A percentile compares a stretch with the other conserved stretches of the same genome.
Conservation (phyloP, 2,797 vertebrate genomes). For the Urocyon cinereoargenteus region DNA sequence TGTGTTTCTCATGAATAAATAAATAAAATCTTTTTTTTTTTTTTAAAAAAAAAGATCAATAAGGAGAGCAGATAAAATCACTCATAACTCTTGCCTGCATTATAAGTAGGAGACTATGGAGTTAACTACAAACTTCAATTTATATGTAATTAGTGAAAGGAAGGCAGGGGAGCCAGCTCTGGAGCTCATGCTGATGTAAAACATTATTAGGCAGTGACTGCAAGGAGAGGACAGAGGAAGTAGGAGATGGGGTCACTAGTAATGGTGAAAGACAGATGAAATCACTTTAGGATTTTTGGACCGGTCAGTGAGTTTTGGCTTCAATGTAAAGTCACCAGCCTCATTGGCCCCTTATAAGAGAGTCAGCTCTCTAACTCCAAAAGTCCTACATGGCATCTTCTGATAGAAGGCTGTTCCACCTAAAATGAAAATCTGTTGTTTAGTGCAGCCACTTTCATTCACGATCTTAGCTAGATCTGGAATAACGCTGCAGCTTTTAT, state of each 20-base stretch:
- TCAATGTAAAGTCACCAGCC: not conserved
- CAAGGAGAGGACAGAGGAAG: not conserved
- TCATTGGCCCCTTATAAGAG: not conserved
- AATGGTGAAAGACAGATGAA: not conserved
- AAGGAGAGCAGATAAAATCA: not conserved
- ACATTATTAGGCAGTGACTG: not conserved
- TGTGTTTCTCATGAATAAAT: too few relatives aligned
- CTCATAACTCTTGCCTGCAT: not conserved
- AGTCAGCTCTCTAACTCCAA: not conserved
- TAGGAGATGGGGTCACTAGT: not conserved
- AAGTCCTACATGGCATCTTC: not conserved
- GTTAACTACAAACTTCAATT: not conserved
- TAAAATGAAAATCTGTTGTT: not conserved
- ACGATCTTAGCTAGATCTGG: not conserved
- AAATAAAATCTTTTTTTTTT: too few relatives aligned
- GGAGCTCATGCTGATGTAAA: not conserved
- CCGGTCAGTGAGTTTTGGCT: not conserved
- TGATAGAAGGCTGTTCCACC: not conserved
- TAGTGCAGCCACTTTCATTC: not conserved
- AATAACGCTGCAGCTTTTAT: not conserved
- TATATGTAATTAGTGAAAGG: not conserved
- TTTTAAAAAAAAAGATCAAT: not conserved
- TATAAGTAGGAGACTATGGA: not conserved
- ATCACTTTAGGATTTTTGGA: not conserved
- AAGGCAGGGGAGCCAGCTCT: not conserved